phyloP scores from a whole-genome alignment of 1,140 invertebrate species.

The Heliothis virescens region DNA sequence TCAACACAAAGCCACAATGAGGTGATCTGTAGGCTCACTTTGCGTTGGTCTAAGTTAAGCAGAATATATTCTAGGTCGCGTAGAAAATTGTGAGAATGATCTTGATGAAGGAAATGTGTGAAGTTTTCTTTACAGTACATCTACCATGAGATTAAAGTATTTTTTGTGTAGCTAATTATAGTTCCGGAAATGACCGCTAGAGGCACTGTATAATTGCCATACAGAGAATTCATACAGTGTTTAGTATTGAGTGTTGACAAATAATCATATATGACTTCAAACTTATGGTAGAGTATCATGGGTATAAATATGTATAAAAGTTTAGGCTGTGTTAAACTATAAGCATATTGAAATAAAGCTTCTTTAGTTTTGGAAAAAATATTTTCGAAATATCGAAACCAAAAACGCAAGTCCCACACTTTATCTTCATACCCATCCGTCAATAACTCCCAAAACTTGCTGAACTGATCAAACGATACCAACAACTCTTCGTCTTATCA shows the following conservation, averaged over 20 bases:
- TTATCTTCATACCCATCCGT: neutral
- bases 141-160: no score
- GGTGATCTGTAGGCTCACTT: constrained; percentile 36
- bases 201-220: no score
- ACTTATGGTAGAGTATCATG: no score
- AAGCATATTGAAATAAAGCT: no score
- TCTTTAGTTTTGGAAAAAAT: no score
- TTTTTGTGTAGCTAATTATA: no score
- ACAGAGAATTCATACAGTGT: no score
- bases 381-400: neutral
- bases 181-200: no score
- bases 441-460: constrained; percentile 11
- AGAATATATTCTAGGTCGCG: constrained; percentile 9
- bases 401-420: neutral
- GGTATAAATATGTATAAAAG: no score
- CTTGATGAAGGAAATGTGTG: neutral
- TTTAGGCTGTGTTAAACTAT: no score
- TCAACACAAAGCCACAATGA: constrained; percentile 27
- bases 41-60: constrained; percentile 5
- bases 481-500: constrained; percentile 38
- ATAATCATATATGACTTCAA: no score
- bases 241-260: no score
- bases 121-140: neutral
- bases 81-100: neutral
- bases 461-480: constrained; percentile 24